phyloP scores from a whole-genome alignment of 1,140 invertebrate genomes.

The Mesaphorura yosii region DNA sequence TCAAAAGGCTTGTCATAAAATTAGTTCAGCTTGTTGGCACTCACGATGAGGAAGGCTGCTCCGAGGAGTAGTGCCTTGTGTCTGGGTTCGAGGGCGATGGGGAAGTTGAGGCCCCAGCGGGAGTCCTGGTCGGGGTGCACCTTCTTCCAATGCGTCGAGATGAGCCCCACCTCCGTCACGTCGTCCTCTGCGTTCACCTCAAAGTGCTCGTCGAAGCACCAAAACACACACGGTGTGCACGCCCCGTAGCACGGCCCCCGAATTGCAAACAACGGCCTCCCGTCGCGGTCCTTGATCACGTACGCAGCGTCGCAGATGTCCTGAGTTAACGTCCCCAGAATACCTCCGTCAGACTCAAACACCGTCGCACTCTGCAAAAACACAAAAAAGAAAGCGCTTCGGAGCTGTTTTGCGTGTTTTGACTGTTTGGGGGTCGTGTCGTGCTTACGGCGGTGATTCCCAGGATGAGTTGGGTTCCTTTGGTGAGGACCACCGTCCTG shows the following conservation, averaged over 20 bases:
- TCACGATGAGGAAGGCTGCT: constrained; percentile 14
- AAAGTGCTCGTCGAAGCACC: constrained; percentile 22
- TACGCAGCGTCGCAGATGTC: constrained; percentile 10
- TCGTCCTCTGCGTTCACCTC: constrained; percentile 17
- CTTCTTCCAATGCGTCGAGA: constrained; percentile 13
- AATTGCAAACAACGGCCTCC: constrained; percentile 13
- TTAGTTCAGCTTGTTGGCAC: neutral
- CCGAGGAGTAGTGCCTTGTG: constrained; percentile 17
- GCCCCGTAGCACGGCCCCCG: constrained; percentile 22
- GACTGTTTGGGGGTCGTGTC: neutral
- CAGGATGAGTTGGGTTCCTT: constrained; percentile 9
- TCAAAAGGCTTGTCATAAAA: neutral
- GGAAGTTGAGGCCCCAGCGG: constrained; percentile 10
- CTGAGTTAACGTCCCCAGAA: constrained; percentile 16
- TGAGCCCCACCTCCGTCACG: constrained; percentile 15
- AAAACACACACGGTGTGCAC: constrained; percentile 15
- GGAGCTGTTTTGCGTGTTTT: neutral
- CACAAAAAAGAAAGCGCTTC: neutral
- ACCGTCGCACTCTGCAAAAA: constrained; percentile 8
- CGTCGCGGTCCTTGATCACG: constrained; percentile 6
- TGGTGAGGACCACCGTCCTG: neutral
- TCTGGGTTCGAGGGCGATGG: constrained; percentile 4
- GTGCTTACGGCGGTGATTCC: constrained; percentile 1
- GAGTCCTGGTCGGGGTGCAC: constrained; percentile 5
- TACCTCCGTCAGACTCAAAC: neutral